Evolutionary conservation across 1,140 invertebrate species (phyloP).

Genomic region (Lepidurus apus): DNA sequence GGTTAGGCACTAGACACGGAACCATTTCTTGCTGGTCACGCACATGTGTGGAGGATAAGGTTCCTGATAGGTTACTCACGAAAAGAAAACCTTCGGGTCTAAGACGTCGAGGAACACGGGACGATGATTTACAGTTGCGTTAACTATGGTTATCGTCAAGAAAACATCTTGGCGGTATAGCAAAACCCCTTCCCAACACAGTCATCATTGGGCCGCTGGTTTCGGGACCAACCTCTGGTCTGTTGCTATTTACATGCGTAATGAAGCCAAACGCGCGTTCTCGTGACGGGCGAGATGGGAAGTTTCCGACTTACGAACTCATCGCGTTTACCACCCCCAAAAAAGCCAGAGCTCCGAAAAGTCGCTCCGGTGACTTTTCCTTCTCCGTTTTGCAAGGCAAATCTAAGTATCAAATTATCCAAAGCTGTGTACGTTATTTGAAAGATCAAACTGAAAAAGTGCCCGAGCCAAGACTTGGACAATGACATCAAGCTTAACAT

Average conservation of each 20-base stretch:
- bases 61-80: constrained; percentile 14
- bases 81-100: background rate
- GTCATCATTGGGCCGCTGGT: constrained; percentile 7
- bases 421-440: background rate
- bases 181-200: background rate
- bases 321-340: background rate
- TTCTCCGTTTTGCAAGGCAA: background rate
- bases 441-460: background rate
- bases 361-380: background rate
- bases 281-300: background rate
- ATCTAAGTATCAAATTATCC: constrained; percentile 11
- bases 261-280: background rate
- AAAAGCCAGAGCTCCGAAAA: background rate
- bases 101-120: background rate
- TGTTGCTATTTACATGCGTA: constrained; percentile 15
- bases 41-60: background rate
- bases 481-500: constrained; percentile 22
- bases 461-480: background rate
- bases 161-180: background rate
- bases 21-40: background rate
- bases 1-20: background rate
- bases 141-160: constrained; percentile 22
- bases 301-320: background rate
- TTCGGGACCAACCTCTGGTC: background rate
- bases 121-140: background rate